Base-by-base conservation (phyloP, 2,888 invertebrate species). In the Mongoloraphidia duomilia region DNA sequence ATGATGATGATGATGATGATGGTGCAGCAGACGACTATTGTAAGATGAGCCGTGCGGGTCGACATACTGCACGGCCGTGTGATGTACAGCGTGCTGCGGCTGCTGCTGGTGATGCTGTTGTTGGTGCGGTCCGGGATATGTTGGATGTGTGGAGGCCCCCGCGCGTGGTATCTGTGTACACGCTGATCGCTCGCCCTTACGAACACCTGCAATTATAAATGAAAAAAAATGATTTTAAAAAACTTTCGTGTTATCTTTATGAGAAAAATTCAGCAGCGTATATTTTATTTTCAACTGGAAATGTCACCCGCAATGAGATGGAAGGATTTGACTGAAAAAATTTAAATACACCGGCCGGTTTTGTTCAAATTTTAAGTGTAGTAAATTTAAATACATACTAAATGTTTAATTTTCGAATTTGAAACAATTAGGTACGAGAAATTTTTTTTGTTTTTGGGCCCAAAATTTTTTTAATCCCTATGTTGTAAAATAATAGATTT, bases 41-140 rank as follows among this genome's bases (percentile, higher is more conserved):
- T 72, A 71, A 44, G 67, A 64, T 48, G 66, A 67, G 45, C 67
- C 66, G 57, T 70, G 70, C 40, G 68, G 66, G 54, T 71, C 71
- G n/a, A 69, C 67, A 56, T 66, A 73, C 26, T 26, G 26, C 11
- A 73, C 71, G 3, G 71, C 71, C 14, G 72, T 63, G 56, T 71
- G 71, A 54, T 65, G 47, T n/a, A 44, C 8, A 51, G 37, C 35
- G 46, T 42, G 46, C 44, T 34, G 33, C 26, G 14, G 12, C 42
- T 41, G 26, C n/a, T 3, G 44, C 13, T 41, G 35, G 38, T 44
- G 45, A 45, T 46, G 36, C 17, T 17, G 38, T 13, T 50, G 50
- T 14, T 17, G 13, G 12, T 8, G n/a, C 35, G 34, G 35, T 14
- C 17, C 17, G 3, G n/a, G 26, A 8, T 41, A 42, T 37, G 9